Evolutionary conservation across 2,113 vertebrate species (phyloP), one percentile per base, ranked within the genome.

Genomic region (Triplophysa rosa): DNA sequence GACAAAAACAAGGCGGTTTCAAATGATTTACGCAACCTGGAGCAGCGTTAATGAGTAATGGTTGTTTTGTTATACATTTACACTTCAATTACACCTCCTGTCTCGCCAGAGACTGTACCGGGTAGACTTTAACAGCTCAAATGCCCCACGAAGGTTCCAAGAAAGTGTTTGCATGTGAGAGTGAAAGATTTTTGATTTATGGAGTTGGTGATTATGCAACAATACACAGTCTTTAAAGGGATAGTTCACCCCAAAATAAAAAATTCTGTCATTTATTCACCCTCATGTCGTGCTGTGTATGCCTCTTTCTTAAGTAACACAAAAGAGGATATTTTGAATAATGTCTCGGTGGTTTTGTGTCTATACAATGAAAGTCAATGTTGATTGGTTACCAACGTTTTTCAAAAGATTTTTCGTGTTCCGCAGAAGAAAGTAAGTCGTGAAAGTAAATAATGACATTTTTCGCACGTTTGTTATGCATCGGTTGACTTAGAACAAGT

Each of bases 1-100:
- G 49, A 19, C 11, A 67, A 75, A 49, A 89, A 91, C 89, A 89
- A 85, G 85, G 86, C 90, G 87, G 90, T 91, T 92, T 91, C 4
- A 54, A 54, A 89, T 85, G 88, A 84, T 85, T 88, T 84, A 83
- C 24, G 81, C 90, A 88, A 89, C 91, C 88, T 89, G 86, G 82
- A 61, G 1, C 79, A 89, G 88, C 90, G 91, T 58, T 89, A 87
- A 91, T 91, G 90, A 83, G 84, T 63, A 21, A 42, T 62, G 52
- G 70, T 82, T 40, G 54, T 37, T 68, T 74, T 76, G 74, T 87
- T 52, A 81, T 76, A 19, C 76, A 84, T 77, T 82, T 75, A 84
- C 81, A 81, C 68, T 79, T 86, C 86, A 89, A 90, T 86, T 86
- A 84, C 62, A 80, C 7, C 81, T 83, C 77, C 86, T 29, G 84